A percentile compares a stretch with the other conserved stretches of the same genome.
These are phyloP conservation scores for Linnaemya tessellans DNA, from an alignment of 2,888 invertebrate genomes.

Conservation along the genomic window DNA sequence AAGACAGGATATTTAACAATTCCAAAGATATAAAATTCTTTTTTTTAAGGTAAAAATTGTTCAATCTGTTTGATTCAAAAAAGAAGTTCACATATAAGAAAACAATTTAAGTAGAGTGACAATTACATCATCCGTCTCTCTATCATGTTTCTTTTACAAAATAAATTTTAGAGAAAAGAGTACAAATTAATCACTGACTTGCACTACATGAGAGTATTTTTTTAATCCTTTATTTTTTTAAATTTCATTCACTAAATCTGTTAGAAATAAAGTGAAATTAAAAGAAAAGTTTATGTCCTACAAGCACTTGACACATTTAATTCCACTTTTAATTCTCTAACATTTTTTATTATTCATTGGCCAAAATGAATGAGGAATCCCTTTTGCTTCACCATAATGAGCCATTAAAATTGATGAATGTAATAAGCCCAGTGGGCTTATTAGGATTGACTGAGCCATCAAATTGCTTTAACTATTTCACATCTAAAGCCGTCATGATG, in stretches of 20 bases:
- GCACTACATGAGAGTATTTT: too few species aligned
- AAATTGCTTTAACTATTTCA: slow-evolving; percentile 20
- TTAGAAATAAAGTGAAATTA: background rate
- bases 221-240: too few species aligned
- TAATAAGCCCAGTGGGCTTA: slow-evolving; percentile 40
- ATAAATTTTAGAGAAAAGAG: too few species aligned
- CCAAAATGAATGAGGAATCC: background rate
- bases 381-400: slow-evolving; percentile 19
- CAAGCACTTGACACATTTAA: slow-evolving; percentile 28
- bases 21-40: too few species aligned
- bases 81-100: too few species aligned
- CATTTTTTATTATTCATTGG: slow-evolving; percentile 27
- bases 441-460: slow-evolving; percentile 43
- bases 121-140: too few species aligned
- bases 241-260: background rate
- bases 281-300: background rate
- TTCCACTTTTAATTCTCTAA: slow-evolving; percentile 6
- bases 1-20: too few species aligned
- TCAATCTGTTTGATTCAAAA: too few species aligned
- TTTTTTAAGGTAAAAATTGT: too few species aligned
- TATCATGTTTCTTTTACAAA: too few species aligned
- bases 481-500: slow-evolving; percentile 40
- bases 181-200: too few species aligned
- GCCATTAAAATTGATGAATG: slow-evolving; percentile 53
- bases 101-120: too few species aligned